Base-by-base conservation (phyloP, 2,113 vertebrate genomes). In the Orcinus orca region DNA sequence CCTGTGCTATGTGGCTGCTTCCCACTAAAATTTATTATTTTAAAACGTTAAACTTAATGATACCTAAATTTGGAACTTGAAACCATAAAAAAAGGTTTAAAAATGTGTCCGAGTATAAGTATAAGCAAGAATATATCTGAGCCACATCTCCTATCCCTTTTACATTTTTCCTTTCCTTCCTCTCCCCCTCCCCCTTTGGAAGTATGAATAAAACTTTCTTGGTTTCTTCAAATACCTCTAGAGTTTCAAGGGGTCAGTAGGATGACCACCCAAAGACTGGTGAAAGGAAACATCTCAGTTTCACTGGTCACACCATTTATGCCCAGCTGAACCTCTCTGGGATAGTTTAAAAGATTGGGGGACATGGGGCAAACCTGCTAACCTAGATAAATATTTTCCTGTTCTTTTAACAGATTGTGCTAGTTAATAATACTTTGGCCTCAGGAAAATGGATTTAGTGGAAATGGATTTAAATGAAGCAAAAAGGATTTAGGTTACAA, bases 361-460 rank as follows among this genome's bases (percentile, higher is more conserved):
- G 5, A 53, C 15, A 82, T n/a, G 4, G 9, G 50, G 31, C 60
- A 93, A 77, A 31, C 33, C n/a, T 41, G 11, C 25, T 47, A 85
- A 85, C 44, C 63, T 81, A 53, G 47, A 87, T 33, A n/a, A 5
- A n/a, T 50, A 62, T 90, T 73, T 84, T 70, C 15, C 67, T 90
- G 2, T 44, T 74, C 38, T 83, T 90, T 90, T 70, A 93, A 58
- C 44, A 90, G 36, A 76, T 25, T 95, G 8, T 67, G 20, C n/a
- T 33, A 73, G 86, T 90, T 84, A 97, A 90, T 93, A 93, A 74
- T 70, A 70, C 3, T 63, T 90, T 31, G 47, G 44, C 41, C 47
- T 91, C 53, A 53, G 60, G 71, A 93, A 96, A 93, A 87, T 74
- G 4, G 36, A 83, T 60, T 93, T 71, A 85, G 96, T 88, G 81